Evolutionary conservation across 23 tunicate species (phyloP).

Genomic region (Trididemnum clinides): DNA sequence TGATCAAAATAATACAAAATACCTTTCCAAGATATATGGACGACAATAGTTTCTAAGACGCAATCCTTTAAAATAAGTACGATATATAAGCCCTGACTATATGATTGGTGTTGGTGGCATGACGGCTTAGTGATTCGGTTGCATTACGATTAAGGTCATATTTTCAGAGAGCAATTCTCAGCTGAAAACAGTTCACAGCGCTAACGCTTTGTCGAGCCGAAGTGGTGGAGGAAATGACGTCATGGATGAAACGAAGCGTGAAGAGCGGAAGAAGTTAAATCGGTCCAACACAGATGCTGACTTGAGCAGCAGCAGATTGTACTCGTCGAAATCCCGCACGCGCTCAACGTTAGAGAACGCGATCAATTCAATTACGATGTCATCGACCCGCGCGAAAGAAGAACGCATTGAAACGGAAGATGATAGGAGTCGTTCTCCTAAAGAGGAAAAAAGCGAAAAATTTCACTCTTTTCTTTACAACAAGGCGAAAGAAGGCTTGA

Average conservation of each 20-base stretch:
- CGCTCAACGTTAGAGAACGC: not conserved
- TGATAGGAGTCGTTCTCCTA: conserved; percentile 2
- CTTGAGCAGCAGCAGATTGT: not conserved
- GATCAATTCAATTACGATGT: not conserved
- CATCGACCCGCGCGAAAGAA: not conserved
- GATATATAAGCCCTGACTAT: no score
- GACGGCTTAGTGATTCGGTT: no score
- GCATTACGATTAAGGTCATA: not conserved
- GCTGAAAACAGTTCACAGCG: not conserved
- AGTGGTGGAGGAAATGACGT: not conserved
- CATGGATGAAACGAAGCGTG: not conserved
- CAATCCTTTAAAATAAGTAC: no score
- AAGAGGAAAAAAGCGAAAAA: conserved; percentile 31
- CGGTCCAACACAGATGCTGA: conserved; percentile 35
- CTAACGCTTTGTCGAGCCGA: not conserved
- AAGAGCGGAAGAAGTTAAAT: not conserved
- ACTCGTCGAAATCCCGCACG: not conserved
- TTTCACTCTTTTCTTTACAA: conserved; percentile 29
- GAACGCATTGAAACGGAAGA: not conserved
- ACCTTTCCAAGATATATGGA: no score
- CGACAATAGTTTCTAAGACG: no score
- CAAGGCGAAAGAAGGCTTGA: conserved; percentile 81
- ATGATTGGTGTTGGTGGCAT: no score
- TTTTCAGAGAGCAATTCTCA: not conserved
- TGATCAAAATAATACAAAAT: no score